phyloP scores from a whole-genome alignment of 2,888 invertebrate genomes.

The Cacoxenus indagator region DNA sequence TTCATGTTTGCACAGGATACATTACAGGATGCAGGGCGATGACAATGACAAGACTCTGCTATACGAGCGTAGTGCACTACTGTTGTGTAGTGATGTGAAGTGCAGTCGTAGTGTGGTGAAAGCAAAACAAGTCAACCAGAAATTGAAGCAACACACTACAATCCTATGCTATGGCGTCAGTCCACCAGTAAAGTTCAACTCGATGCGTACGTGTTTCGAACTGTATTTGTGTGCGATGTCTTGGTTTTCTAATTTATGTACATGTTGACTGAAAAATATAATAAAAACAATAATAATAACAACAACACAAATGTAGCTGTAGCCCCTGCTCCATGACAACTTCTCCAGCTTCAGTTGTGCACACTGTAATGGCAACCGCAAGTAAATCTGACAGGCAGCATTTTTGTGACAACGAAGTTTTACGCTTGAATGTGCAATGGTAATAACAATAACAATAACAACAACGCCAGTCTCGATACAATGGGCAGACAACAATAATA shows the following conservation, averaged over 20 bases:
- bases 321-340: neutral
- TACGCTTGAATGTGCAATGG: constrained; percentile 62
- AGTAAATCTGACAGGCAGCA: constrained; percentile 66
- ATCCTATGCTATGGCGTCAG: neutral
- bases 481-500: neutral
- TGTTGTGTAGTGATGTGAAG: neutral
- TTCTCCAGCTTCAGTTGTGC: neutral
- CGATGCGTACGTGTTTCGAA: neutral
- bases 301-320: neutral
- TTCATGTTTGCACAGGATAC: constrained; percentile 23
- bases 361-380: constrained; percentile 32
- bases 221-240: neutral
- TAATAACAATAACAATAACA: neutral
- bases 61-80: neutral
- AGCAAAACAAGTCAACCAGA: neutral
- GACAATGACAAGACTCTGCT: constrained; percentile 2
- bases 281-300: neutral
- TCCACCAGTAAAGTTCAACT: neutral
- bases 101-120: neutral
- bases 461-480: neutral
- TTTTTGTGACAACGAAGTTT: constrained; percentile 69
- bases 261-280: neutral
- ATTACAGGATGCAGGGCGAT: constrained; percentile 10
- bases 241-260: constrained; percentile 16
- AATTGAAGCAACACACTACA: neutral